phyloP scores from a whole-genome alignment of 2,797 vertebrate genomes.

The Tokudaia muenninki region DNA sequence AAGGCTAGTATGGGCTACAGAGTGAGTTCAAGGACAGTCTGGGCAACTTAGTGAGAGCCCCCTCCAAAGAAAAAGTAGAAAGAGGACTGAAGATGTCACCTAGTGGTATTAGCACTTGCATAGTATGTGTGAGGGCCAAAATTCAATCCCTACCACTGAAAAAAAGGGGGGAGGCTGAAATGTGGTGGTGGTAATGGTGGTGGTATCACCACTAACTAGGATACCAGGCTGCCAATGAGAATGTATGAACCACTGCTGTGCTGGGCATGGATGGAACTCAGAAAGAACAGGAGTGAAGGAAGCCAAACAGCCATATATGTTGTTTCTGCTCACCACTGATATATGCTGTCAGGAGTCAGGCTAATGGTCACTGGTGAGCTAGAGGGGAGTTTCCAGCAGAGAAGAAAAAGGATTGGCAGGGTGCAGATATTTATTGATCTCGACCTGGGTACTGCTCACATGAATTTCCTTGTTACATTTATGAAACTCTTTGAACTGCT shows the following conservation, averaged over 20 bases:
- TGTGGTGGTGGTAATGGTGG: neutral
- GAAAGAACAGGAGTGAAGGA: neutral
- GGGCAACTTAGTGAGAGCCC: neutral
- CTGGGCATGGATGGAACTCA: neutral
- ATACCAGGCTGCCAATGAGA: constrained; percentile 5
- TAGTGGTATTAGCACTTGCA: neutral
- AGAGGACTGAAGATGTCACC: neutral
- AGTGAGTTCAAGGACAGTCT: neutral
- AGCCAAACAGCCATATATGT: neutral
- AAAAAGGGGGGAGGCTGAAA: neutral
- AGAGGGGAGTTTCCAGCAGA: neutral
- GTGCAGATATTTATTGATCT: constrained; percentile 14
- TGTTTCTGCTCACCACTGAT: neutral
- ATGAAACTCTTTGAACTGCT: constrained; percentile 23
- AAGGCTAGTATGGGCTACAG: neutral
- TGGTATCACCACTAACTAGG: constrained; percentile 28
- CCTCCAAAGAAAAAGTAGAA: constrained; percentile 3
- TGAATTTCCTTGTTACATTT: constrained; percentile 46
- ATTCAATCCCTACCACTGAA: neutral
- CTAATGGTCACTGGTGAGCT: neutral
- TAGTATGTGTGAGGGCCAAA: neutral
- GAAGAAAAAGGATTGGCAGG: neutral
- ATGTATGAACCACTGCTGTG: neutral
- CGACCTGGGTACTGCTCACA: neutral
- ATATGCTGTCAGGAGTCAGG: constrained; percentile 2